Base-by-base conservation (phyloP, 1,140 invertebrate species). In the Himalopsyche phryganea region DNA sequence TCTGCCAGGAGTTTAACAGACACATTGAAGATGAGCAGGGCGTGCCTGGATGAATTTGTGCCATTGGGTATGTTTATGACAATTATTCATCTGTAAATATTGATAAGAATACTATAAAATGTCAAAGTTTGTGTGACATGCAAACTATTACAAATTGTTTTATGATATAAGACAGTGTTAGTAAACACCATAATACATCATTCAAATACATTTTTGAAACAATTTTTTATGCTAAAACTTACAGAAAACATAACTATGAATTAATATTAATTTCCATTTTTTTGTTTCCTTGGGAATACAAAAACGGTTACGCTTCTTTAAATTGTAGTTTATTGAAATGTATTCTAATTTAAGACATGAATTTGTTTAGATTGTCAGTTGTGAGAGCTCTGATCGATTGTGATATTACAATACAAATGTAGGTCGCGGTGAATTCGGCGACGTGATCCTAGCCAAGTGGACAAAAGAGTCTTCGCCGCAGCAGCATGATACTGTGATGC, bases 341-440 rank as follows among this genome's bases (percentile, higher is more conserved):
- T n/a, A n/a, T n/a, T n/a, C n/a, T n/a, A n/a, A n/a, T n/a, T n/a
- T n/a, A n/a, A n/a, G n/a, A n/a, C n/a, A n/a, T n/a, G n/a, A n/a
- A n/a, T n/a, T n/a, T n/a, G n/a, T n/a, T n/a, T n/a, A n/a, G n/a
- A n/a, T n/a, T n/a, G n/a, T n/a, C n/a, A n/a, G n/a, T n/a, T n/a
- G n/a, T n/a, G n/a, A n/a, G n/a, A n/a, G n/a, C n/a, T n/a, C n/a
- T n/a, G n/a, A n/a, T n/a, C n/a, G n/a, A n/a, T n/a, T n/a, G n/a
- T n/a, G n/a, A n/a, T n/a, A n/a, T n/a, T n/a, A n/a, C n/a, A n/a
- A n/a, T n/a, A n/a, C n/a, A n/a, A n/a, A n/a, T n/a, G 9, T 55
- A 82, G 91, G 94, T 23, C 87, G 91, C 28, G 92, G 93, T 6
- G 87, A 94, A 66, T 96, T 94, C 68, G 94, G 94, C 0, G 93